A percentile compares a stretch with the other conserved stretches of the same genome.
phyloP scores from a whole-genome alignment of 2,888 invertebrate genomes.

The Spilosoma lubricipeda region DNA sequence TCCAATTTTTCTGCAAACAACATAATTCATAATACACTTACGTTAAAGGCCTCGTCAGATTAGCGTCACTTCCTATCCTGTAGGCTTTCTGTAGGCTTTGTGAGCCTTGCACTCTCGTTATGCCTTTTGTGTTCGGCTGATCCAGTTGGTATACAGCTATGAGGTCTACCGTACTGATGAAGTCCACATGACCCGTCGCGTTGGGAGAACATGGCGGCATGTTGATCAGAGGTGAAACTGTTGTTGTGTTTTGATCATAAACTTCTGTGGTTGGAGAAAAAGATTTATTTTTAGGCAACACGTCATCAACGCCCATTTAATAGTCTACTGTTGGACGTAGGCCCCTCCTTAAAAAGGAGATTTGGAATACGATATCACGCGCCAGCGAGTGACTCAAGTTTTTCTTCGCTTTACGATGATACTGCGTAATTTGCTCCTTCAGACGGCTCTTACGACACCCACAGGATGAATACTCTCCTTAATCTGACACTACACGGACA shows the following conservation, averaged over 20 bases:
- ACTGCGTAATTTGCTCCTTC: no score
- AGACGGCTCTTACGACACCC: no score
- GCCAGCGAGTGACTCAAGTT: no score
- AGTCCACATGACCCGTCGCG: slow-evolving; percentile 90
- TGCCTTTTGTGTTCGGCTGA: slow-evolving; percentile 87
- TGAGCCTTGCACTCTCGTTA: slow-evolving; percentile 91
- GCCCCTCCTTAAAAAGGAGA: no score
- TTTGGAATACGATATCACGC: no score
- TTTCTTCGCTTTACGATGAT: no score
- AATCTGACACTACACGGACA: no score
- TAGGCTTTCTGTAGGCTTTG: slow-evolving; percentile 93
- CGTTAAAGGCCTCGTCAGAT: slow-evolving; percentile 91
- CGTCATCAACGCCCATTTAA: no score
- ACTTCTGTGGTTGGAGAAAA: background rate
- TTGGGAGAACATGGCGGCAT: slow-evolving; percentile 66
- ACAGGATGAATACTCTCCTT: no score
- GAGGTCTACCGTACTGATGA: slow-evolving; percentile 91
- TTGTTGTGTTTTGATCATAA: slow-evolving; percentile 59
- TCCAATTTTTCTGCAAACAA: background rate
- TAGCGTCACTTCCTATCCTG: slow-evolving; percentile 90
- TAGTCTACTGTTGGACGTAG: no score
- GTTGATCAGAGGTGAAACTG: slow-evolving; percentile 47
- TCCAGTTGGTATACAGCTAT: slow-evolving; percentile 92
- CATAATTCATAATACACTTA: slow-evolving; percentile 64
- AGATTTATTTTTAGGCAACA: no score